A percentile compares a stretch with the other conserved stretches of the same genome.
Evolutionary conservation across 37 sponge, comb jelly and placozoan species (phyloP).

Genomic region (Halisarca cf. caerulea): DNA sequence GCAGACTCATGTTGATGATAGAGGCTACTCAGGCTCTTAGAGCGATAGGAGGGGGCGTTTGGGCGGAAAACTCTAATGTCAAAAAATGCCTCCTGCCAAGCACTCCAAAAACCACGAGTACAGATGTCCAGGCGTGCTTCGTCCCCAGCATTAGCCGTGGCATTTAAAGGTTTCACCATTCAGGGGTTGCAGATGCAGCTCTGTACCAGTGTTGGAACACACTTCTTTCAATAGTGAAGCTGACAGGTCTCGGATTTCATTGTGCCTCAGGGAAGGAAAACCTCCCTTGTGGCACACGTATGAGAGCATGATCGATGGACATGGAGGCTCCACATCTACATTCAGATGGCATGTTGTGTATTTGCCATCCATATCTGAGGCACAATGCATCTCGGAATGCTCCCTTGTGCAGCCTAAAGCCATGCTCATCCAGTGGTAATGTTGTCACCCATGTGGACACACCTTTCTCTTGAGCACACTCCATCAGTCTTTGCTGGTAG

Average conservation of each 20-base stretch:
- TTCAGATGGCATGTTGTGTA: background rate
- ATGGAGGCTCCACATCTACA: background rate
- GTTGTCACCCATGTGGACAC: background rate
- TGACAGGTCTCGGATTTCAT: background rate
- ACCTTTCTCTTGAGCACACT: background rate
- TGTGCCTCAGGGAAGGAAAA: background rate
- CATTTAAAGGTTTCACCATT: background rate
- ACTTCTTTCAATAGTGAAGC: background rate
- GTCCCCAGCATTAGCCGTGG: background rate
- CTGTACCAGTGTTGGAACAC: background rate
- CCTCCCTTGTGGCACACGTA: background rate
- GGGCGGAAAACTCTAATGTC: slow-evolving; percentile 41
- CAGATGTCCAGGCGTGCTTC: slow-evolving; percentile 10
- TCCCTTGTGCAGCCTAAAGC: background rate
- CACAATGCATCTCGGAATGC: background rate
- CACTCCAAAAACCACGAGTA: slow-evolving; percentile 31
- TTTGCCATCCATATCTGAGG: background rate
- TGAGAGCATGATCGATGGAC: background rate
- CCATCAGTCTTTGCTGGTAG: background rate
- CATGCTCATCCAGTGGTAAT: background rate
- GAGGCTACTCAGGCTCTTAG: background rate
- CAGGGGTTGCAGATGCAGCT: background rate
- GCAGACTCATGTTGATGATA: background rate
- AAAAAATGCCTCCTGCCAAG: slow-evolving; percentile 34
- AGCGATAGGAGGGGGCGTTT: background rate